Conservation (phyloP, 2,888 invertebrate genomes). For the Smittia sp. region DNA sequence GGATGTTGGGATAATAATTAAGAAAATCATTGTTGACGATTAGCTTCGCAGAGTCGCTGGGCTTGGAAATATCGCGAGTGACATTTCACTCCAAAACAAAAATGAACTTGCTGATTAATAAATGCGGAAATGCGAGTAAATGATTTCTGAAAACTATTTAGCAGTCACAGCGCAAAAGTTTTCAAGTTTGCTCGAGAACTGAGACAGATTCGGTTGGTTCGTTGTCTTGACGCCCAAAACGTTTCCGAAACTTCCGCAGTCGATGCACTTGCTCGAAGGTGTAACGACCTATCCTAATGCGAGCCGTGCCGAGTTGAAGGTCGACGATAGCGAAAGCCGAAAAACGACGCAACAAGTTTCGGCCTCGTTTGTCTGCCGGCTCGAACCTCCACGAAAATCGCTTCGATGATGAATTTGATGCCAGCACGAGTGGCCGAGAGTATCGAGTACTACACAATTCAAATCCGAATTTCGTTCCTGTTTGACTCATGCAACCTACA, state of each 20-base stretch:
- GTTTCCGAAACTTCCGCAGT: background rate
- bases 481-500: background rate
- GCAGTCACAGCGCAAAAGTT: too few relatives aligned
- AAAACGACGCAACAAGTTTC: conserved; percentile 30
- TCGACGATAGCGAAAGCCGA: conserved; percentile 1
- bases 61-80: too few relatives aligned
- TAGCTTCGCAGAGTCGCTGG: too few relatives aligned
- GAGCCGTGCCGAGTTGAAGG: conserved; percentile 31
- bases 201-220: too few relatives aligned
- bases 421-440: background rate
- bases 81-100: too few relatives aligned
- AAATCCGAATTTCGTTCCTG: background rate
- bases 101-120: too few relatives aligned
- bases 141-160: too few relatives aligned
- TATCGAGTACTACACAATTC: background rate
- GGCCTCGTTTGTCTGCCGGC: background rate
- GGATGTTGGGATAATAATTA: too few relatives aligned
- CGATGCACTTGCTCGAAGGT: conserved; percentile 28
- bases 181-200: too few relatives aligned
- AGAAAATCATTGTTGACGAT: too few relatives aligned
- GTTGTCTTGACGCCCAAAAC: too few relatives aligned
- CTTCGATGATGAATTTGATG: background rate
- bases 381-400: background rate
- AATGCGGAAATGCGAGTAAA: too few relatives aligned
- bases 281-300: conserved; percentile 35